phyloP scores from a whole-genome alignment of 2,113 vertebrate species.

The Brienomyrus longianalis region DNA sequence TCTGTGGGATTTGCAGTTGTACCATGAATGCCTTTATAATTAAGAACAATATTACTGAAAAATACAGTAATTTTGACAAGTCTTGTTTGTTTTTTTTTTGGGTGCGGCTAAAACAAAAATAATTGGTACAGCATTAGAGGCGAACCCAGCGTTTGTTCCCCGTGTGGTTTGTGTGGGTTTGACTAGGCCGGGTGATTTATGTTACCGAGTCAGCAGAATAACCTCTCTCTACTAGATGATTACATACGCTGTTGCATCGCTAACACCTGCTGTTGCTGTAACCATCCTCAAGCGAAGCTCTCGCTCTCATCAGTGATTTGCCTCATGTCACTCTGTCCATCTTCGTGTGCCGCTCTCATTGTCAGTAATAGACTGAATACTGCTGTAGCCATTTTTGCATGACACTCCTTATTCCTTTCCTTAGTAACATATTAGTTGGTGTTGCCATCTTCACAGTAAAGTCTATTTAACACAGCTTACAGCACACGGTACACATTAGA shows the following conservation, averaged over 20 bases:
- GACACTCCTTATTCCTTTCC: background rate
- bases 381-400: background rate
- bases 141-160: background rate
- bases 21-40: background rate
- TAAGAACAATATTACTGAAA: background rate
- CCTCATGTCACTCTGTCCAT: background rate
- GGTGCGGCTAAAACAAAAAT: background rate
- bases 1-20: background rate
- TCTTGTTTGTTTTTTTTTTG: background rate
- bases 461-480: background rate
- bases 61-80: background rate
- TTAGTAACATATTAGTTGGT: background rate
- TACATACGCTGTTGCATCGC: background rate
- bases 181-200: background rate
- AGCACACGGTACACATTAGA: background rate
- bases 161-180: background rate
- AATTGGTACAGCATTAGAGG: background rate
- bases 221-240: background rate
- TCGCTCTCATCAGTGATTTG: background rate
- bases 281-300: background rate
- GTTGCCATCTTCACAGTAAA: background rate
- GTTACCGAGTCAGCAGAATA: background rate
- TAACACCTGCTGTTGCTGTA: background rate
- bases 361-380: background rate
- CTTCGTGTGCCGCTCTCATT: background rate